These are phyloP conservation scores for Coluber constrictor DNA, from an alignment of 2,797 vertebrate genomes.

Conservation along the genomic window DNA sequence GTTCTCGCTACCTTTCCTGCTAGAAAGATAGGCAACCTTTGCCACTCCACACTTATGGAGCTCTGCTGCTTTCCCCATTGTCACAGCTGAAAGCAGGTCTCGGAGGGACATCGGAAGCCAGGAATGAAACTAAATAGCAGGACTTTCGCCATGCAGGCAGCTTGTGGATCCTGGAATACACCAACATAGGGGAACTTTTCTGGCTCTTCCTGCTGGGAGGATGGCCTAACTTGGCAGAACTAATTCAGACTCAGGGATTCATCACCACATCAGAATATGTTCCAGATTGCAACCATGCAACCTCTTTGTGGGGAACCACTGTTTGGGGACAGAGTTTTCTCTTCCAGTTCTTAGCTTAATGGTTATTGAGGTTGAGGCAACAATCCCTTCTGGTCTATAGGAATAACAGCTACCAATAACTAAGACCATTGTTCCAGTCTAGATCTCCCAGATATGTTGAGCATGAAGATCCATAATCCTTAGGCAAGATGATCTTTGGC, in stretches of 20 bases:
- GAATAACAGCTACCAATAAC: neutral
- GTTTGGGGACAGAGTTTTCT: neutral
- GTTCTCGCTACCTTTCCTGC: neutral
- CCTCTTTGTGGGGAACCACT: neutral
- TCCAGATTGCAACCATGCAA: neutral
- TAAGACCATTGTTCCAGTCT: neutral
- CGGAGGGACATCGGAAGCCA: neutral
- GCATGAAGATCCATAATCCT: neutral
- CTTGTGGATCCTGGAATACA: neutral
- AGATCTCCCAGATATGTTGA: neutral
- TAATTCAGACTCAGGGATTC: neutral
- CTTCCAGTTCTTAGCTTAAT: neutral
- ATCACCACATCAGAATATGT: neutral
- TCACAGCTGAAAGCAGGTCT: neutral
- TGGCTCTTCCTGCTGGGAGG: neutral
- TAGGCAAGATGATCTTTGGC: neutral
- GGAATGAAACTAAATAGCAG: neutral
- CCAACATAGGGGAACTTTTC: neutral
- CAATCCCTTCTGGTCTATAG: neutral
- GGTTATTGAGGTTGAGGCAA: neutral
- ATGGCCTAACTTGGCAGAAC: neutral
- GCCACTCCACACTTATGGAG: neutral
- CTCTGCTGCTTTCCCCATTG: neutral
- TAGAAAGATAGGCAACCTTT: accelerated
- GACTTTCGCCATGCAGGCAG: neutral